A percentile compares a stretch with the other conserved stretches of the same genome.
Evolutionary conservation across 2,888 invertebrate species (phyloP).

Genomic region (Orthosia cruda): DNA sequence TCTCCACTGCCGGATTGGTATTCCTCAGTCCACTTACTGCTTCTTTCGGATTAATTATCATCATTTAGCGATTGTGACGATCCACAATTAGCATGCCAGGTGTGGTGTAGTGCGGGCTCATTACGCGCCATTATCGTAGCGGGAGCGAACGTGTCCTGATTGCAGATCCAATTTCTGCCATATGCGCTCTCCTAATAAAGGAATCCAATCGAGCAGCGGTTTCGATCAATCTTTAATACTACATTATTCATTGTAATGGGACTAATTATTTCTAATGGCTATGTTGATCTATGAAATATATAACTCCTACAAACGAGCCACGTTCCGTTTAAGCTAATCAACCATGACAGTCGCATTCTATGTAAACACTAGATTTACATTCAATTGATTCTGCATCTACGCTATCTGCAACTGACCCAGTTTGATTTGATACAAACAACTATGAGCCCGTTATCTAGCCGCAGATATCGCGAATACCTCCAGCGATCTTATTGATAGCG

Average conservation of each 20-base stretch:
- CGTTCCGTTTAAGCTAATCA: conserved; percentile 55
- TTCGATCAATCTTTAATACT: conserved; percentile 74
- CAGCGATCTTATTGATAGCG: conserved; percentile 48
- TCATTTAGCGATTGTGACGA: conserved; percentile 76
- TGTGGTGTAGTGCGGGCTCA: conserved; percentile 79
- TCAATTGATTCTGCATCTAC: conserved; percentile 52
- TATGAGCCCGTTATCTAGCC: conserved; percentile 40
- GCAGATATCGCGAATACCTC: conserved; percentile 41
- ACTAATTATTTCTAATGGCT: conserved; percentile 66
- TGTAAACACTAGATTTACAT: conserved; percentile 63
- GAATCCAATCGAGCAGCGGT: conserved; percentile 69
- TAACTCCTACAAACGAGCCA: conserved; percentile 53
- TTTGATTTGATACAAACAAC: conserved; percentile 47
- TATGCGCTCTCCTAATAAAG: conserved; percentile 70
- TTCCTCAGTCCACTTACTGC: conserved; percentile 57
- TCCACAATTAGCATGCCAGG: conserved; percentile 83
- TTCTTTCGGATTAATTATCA: conserved; percentile 79
- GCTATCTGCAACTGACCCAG: conserved; percentile 52
- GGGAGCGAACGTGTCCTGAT: conserved; percentile 83
- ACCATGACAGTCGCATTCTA: conserved; percentile 61
- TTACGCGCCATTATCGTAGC: conserved; percentile 85
- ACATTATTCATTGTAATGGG: conserved; percentile 76
- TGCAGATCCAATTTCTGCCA: conserved; percentile 79
- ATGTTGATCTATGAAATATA: conserved; percentile 65
- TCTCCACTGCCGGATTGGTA: conserved; percentile 52